A percentile compares a stretch with the other conserved stretches of the same genome.
phyloP scores from a whole-genome alignment of 2,888 invertebrate species.

The Drosophila atripex region DNA sequence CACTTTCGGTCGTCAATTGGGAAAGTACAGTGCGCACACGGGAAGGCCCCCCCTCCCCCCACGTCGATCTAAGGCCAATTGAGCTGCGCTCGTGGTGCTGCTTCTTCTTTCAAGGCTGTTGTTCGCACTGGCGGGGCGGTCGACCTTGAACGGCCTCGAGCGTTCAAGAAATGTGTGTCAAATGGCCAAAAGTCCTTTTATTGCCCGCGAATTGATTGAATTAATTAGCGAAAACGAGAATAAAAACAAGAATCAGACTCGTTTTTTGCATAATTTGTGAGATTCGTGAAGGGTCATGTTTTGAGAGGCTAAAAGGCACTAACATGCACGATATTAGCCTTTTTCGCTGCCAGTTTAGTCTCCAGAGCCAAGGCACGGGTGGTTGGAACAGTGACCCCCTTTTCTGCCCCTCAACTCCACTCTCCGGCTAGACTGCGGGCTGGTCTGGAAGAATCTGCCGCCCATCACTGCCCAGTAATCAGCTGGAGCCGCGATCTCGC shows the following conservation, averaged over 20 bases:
- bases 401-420: too few relatives aligned
- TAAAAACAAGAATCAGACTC: neutral
- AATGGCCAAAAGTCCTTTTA: constrained; percentile 54
- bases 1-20: constrained; percentile 39
- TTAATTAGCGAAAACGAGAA: constrained; percentile 42
- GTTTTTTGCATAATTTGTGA: too few relatives aligned
- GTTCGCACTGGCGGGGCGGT: constrained; percentile 3
- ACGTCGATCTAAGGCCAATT: neutral
- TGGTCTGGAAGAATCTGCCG: constrained; percentile 11
- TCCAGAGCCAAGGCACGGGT: too few relatives aligned
- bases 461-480: constrained; percentile 16
- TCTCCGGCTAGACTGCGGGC: constrained; percentile 6
- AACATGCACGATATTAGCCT: too few relatives aligned
- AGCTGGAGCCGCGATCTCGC: constrained; percentile 12
- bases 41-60: neutral
- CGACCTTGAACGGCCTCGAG: constrained; percentile 36
- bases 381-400: too few relatives aligned
- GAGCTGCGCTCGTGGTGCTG: neutral
- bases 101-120: constrained; percentile 24
- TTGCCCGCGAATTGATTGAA: constrained; percentile 63
- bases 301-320: too few relatives aligned
- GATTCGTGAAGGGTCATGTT: too few relatives aligned
- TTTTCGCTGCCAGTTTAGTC: too few relatives aligned
- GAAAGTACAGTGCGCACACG: constrained; percentile 32
- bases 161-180: constrained; percentile 36